Evolutionary conservation across 2,113 vertebrate genomes (phyloP).

Genomic region (Xyliphius kryptos): DNA sequence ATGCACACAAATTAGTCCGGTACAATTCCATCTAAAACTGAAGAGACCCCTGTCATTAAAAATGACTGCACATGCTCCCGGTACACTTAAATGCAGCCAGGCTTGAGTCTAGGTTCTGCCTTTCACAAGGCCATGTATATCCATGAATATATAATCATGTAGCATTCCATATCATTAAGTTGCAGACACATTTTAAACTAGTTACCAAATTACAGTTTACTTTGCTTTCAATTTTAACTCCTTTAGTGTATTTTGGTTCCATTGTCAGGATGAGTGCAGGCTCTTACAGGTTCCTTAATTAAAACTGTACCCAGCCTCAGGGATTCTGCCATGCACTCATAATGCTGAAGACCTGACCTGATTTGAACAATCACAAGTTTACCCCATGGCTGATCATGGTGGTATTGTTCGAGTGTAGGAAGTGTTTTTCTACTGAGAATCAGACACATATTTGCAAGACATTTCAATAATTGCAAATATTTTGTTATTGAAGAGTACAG

Average conservation of each 20-base stretch:
- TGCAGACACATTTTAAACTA: too few relatives aligned
- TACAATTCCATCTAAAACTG: slow-evolving; percentile 49
- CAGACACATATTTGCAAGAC: too few relatives aligned
- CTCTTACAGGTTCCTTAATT: slow-evolving; percentile 33
- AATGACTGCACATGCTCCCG: slow-evolving; percentile 33
- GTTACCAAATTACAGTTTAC: too few relatives aligned
- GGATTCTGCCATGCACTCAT: not conserved
- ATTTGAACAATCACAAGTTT: slow-evolving; percentile 19
- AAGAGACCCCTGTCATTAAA: slow-evolving; percentile 43
- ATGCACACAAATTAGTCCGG: slow-evolving; percentile 55
- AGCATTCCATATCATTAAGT: too few relatives aligned
- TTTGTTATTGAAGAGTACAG: too few relatives aligned
- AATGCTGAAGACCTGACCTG: slow-evolving; percentile 24
- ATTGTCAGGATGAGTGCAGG: slow-evolving; percentile 23
- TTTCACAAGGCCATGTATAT: not conserved
- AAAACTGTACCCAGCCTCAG: slow-evolving; percentile 15
- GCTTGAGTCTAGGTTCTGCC: slow-evolving; percentile 9
- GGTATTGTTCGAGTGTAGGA: not conserved
- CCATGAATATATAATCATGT: too few relatives aligned
- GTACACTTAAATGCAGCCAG: slow-evolving; percentile 22
- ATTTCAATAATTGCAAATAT: too few relatives aligned
- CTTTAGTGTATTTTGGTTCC: too few relatives aligned
- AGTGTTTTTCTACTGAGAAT: too few relatives aligned
- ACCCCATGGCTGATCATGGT: not conserved
- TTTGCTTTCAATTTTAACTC: too few relatives aligned